Evolutionary conservation across 2,113 vertebrate species (phyloP).

Genomic region (Tyrannus savana): DNA sequence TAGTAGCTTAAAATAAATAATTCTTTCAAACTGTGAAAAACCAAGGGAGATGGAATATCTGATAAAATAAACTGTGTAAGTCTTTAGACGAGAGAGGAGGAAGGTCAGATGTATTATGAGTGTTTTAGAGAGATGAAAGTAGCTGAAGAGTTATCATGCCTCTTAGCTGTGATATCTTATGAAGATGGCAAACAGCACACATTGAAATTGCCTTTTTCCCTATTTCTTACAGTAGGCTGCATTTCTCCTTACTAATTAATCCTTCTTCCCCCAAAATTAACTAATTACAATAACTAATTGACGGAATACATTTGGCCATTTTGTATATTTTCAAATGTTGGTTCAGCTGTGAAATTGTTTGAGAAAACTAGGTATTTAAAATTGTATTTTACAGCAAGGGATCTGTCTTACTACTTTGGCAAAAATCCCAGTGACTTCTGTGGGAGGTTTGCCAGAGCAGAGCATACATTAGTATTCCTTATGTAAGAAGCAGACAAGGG

Average conservation of each 20-base stretch:
- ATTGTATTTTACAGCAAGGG: background rate
- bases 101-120: background rate
- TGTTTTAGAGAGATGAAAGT: background rate
- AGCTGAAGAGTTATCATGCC: background rate
- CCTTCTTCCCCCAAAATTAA: background rate
- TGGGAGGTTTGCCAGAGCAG: background rate
- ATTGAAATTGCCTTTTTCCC: background rate
- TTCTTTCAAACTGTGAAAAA: background rate
- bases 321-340: background rate
- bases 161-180: background rate
- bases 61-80: background rate
- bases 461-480: background rate
- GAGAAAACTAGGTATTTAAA: background rate
- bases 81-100: background rate
- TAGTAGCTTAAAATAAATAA: background rate
- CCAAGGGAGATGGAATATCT: background rate
- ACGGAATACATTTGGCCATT: background rate
- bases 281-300: slow-evolving; percentile 4
- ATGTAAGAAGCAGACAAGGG: background rate
- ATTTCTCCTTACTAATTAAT: background rate
- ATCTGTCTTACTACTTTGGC: background rate
- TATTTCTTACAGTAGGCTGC: background rate
- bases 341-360: slow-evolving; percentile 24
- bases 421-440: background rate
- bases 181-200: background rate